Evolutionary conservation across 2,797 vertebrate species (phyloP).

Genomic region (Podarcis siculus): DNA sequence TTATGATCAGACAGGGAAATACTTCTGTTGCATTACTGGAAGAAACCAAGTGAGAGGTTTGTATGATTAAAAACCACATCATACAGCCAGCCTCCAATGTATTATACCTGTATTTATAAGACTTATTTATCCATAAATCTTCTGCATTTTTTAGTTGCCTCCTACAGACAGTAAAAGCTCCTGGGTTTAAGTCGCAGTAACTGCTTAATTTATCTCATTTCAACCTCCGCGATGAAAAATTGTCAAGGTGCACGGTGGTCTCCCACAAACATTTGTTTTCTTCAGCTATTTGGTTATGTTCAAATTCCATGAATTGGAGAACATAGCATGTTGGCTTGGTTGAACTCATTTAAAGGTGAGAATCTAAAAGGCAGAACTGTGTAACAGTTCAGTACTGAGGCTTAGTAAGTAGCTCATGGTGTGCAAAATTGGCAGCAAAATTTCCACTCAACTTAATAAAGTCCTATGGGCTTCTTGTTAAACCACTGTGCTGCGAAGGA

Average conservation of each 20-base stretch:
- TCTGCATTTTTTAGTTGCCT: conserved; percentile 48
- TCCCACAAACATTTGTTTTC: conserved; percentile 51
- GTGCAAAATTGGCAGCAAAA: neutral
- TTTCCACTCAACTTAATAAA: neutral
- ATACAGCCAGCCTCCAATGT: conserved; percentile 25
- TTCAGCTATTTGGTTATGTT: conserved; percentile 26
- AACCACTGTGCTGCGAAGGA: neutral
- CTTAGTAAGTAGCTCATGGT: neutral
- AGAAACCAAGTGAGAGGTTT: conserved; percentile 35
- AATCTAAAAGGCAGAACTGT: neutral
- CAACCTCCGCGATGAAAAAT: conserved; percentile 53
- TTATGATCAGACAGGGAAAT: conserved; percentile 59
- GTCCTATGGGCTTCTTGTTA: neutral
- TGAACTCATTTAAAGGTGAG: conserved; percentile 21
- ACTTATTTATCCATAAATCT: conserved; percentile 64
- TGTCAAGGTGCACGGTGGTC: conserved; percentile 40
- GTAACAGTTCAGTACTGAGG: neutral
- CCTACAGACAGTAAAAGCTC: conserved; percentile 48
- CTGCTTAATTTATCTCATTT: conserved; percentile 72
- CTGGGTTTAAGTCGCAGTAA: conserved; percentile 57
- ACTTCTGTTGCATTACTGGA: conserved; percentile 50
- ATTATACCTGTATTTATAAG: conserved; percentile 53
- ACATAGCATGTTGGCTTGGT: neutral
- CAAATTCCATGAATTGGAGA: neutral
- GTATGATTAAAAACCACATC: conserved; percentile 61